phyloP scores from a whole-genome alignment of 2,888 invertebrate genomes.

The Stenoptilia bipunctidactyla region DNA sequence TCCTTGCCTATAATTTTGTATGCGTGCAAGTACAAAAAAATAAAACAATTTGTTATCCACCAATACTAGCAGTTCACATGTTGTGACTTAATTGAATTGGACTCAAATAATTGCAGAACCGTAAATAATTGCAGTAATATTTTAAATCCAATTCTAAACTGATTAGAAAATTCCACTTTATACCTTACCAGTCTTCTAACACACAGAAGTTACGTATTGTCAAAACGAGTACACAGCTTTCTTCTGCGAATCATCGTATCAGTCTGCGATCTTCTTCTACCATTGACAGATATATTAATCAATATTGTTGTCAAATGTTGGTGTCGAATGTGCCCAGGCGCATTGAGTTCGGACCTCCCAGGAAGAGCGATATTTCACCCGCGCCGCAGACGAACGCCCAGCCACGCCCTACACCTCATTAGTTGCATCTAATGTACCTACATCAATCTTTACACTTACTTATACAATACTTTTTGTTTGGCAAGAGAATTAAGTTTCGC shows the following conservation, averaged over 20 bases:
- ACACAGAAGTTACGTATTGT: too few relatives aligned
- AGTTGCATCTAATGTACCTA: slow-evolving; percentile 45
- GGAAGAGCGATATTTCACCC: slow-evolving; percentile 59
- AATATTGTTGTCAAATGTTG: slow-evolving; percentile 62
- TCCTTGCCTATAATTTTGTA: slow-evolving; percentile 39
- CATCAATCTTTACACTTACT: slow-evolving; percentile 48
- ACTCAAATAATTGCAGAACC: too few relatives aligned
- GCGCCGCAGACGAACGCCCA: slow-evolving; percentile 38
- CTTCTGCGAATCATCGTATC: too few relatives aligned
- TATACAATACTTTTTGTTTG: slow-evolving; percentile 12
- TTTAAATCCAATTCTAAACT: too few relatives aligned
- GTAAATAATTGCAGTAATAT: too few relatives aligned
- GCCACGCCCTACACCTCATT: slow-evolving; percentile 57
- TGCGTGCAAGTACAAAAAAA: neutral
- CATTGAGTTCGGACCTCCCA: slow-evolving; percentile 54
- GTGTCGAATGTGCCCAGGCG: slow-evolving; percentile 63
- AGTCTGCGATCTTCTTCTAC: slow-evolving; percentile 28
- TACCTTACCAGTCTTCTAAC: too few relatives aligned
- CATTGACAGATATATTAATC: slow-evolving; percentile 50
- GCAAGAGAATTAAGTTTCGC: too few relatives aligned
- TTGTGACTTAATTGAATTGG: too few relatives aligned
- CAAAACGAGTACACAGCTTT: too few relatives aligned
- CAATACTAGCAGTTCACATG: too few relatives aligned
- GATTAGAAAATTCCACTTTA: too few relatives aligned
- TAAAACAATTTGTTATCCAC: too few relatives aligned